Evolutionary conservation across 2,797 vertebrate genomes (phyloP), one percentile per base, ranked within the genome.

Genomic region (Cyclura pinguis): DNA sequence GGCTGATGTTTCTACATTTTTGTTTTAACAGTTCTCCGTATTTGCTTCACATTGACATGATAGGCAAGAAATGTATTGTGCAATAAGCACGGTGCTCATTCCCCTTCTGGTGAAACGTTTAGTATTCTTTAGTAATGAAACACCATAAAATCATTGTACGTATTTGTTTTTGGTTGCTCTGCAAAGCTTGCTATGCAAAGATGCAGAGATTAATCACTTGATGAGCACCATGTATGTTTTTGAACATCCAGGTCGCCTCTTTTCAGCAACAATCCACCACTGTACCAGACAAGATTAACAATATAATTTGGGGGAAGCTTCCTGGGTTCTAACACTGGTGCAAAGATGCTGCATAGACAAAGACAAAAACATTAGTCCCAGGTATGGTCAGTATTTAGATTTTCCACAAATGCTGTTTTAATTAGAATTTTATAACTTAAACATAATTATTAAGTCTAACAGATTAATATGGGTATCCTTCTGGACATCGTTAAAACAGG

Each of bases 1-100:
- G 87, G 78, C 62, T 94, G 73, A 62, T 4, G 32, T 92, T 91
- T 62, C 50, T 91, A 72, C 6, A 50, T 55, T 94, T 95, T 88
- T 52, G 38, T 10, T 91, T n/a, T 93, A 92, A 88, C 0, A 77
- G 16, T 57, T 88, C 69, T 93, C 88, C 0, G 0, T 89, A 85
- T 93, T 94, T 94, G 90, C 72, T 90, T 87, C 88, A 88, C 93
- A 94, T 85, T 92, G 85, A 27, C 92, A 14, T 80, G 92, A 91
- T n/a, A 93, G 20, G 38, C 9, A 20, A 77, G 91, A 59, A 88
- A 86, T 84, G 8, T 91, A 72, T 94, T 95, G 62, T 88, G 88
- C 91, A 95, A 94, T 92, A 90, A 91, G 59, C 93, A 42, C 83
- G 80, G 80, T 80, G 55, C 88, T 93, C 24, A 27, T 92, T 95